Conservation (phyloP, 2,888 invertebrate species). For the Tenodera sinensis region DNA sequence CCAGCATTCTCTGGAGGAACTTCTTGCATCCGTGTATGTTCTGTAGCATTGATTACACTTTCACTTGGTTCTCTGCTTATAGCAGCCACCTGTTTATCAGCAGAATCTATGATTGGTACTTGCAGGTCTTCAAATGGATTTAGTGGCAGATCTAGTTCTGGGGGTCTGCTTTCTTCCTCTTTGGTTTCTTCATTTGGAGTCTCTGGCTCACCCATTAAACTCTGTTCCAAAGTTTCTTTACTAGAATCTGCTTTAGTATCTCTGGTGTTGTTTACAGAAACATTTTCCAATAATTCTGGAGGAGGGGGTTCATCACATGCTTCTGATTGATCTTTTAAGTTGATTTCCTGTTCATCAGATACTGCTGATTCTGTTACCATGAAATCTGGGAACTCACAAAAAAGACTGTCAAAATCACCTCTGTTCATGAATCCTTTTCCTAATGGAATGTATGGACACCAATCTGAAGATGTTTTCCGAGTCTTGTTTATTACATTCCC, state of each 20-base stretch:
- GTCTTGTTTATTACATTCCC: neutral
- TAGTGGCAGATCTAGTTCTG: neutral
- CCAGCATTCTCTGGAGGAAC: neutral
- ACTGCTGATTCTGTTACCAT: neutral
- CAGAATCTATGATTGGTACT: neutral
- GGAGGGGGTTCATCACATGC: neutral
- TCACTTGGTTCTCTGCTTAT: neutral
- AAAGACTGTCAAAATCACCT: conserved; percentile 10
- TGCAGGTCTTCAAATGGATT: neutral
- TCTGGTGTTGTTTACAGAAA: neutral
- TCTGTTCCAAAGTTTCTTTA: neutral
- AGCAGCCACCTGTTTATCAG: neutral
- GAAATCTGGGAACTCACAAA: conserved; percentile 13
- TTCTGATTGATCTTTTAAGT: neutral
- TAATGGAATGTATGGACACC: neutral
- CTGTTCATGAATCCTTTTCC: conserved; percentile 13
- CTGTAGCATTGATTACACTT: neutral
- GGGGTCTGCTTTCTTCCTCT: neutral
- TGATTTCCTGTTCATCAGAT: neutral
- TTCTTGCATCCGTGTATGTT: neutral
- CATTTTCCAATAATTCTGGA: neutral
- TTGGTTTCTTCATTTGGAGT: neutral
- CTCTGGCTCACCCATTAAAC: neutral
- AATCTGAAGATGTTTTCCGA: neutral
- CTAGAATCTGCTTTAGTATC: neutral